Evolutionary conservation across 2,888 invertebrate genomes (phyloP).

Genomic region (Cancer borealis): DNA sequence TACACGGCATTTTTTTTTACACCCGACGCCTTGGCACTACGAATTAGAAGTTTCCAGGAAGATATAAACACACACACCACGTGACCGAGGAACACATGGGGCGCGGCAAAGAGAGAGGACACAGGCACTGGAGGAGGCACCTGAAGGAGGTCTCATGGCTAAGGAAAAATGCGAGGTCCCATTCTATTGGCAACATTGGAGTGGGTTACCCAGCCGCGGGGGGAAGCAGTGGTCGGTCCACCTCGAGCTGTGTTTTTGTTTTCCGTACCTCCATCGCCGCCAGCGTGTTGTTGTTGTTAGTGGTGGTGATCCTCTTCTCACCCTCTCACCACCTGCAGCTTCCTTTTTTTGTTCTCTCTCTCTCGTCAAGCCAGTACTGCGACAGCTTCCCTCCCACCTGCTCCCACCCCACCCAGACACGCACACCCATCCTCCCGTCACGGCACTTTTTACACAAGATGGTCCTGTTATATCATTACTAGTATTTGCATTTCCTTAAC

Average conservation of each 20-base stretch:
- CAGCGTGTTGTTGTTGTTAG: not conserved
- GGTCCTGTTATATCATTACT: not conserved
- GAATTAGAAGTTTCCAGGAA: not conserved
- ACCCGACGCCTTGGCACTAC: not conserved
- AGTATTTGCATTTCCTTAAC: not conserved
- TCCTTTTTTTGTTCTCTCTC: too few species aligned
- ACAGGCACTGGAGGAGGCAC: not conserved
- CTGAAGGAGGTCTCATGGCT: not conserved
- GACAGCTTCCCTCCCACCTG: too few species aligned
- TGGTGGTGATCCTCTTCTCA: not conserved
- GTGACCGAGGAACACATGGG: not conserved
- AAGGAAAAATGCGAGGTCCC: not conserved
- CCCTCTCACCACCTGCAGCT: not conserved
- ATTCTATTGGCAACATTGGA: not conserved
- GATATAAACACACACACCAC: not conserved
- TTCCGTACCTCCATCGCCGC: not conserved
- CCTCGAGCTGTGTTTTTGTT: not conserved
- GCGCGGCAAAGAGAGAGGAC: not conserved
- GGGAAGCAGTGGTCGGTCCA: not conserved
- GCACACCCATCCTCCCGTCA: not conserved
- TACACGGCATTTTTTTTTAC: not conserved
- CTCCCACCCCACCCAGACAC: not conserved
- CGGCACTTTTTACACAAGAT: not conserved
- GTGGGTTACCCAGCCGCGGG: not conserved
- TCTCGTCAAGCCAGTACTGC: too few species aligned